Conservation (phyloP, 2,888 invertebrate species). For the Mactromeris polynyma region DNA sequence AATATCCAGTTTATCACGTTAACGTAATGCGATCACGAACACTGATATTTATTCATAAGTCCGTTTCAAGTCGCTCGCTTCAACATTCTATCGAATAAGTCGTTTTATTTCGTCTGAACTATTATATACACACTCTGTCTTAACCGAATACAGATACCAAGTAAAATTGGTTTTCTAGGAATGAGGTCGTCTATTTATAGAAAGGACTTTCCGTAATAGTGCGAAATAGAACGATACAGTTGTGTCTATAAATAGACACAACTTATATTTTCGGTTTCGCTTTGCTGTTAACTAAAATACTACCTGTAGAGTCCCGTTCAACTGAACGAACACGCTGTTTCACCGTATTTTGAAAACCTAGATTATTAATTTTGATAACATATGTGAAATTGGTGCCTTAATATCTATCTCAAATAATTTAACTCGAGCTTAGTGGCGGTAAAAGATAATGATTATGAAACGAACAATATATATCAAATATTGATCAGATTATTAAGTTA, state of each 20-base stretch:
- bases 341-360: too few relatives aligned
- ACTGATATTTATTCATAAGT: not conserved
- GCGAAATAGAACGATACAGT: not conserved
- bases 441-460: not conserved
- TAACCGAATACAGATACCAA: not conserved
- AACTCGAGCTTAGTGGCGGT: too few relatives aligned
- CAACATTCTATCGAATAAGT: not conserved
- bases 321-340: not conserved
- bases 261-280: not conserved
- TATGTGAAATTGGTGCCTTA: too few relatives aligned
- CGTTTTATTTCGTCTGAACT: not conserved
- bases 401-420: too few relatives aligned
- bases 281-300: not conserved
- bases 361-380: too few relatives aligned
- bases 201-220: not conserved
- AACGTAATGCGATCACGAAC: not conserved
- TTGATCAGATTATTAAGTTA: not conserved
- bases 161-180: constrained; percentile 19
- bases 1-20: not conserved
- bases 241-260: not conserved
- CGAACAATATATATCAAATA: not conserved
- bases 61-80: not conserved
- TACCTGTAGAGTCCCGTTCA: not conserved
- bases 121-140: not conserved
- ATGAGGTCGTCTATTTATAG: not conserved